Percentiles rank a stretch among this genome's conserved stretches.
Evolutionary conservation across 2,888 invertebrate species (phyloP).

Genomic region (Phaedon cochleariae): DNA sequence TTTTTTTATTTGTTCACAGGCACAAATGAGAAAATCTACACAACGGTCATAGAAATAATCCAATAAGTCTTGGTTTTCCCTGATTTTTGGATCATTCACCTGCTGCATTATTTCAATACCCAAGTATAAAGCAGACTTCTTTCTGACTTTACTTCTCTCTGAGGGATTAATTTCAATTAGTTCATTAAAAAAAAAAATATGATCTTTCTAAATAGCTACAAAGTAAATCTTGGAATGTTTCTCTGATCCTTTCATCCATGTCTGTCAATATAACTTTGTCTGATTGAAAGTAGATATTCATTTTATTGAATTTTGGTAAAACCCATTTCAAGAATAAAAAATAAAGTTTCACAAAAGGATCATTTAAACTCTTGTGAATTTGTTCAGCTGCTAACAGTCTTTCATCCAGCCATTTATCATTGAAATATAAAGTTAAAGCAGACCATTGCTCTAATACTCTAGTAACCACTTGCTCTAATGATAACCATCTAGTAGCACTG

Average conservation of each 20-base stretch:
- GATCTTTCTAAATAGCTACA: too few species aligned
- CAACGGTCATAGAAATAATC: not conserved
- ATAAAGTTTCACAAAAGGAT: constrained; percentile 10
- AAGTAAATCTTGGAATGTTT: too few species aligned
- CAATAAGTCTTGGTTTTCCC: not conserved
- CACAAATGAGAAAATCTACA: constrained; percentile 1
- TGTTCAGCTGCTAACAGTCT: constrained; percentile 5
- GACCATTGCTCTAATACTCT: constrained; percentile 21
- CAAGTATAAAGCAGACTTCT: not conserved
- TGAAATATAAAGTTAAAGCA: constrained; percentile 9
- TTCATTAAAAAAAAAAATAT: too few species aligned
- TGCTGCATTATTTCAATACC: not conserved
- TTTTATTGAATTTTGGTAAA: constrained; percentile 7
- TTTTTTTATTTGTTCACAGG: constrained; percentile 10
- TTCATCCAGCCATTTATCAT: not conserved
- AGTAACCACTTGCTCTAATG: constrained; percentile 42
- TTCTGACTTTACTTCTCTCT: not conserved
- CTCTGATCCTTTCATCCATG: too few species aligned
- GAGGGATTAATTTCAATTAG: not conserved
- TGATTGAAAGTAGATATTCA: too few species aligned
- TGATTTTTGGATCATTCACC: not conserved
- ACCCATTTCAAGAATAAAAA: constrained; percentile 17
- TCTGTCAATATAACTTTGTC: too few species aligned
- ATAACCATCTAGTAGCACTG: constrained; percentile 27
- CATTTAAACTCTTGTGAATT: constrained; percentile 8